Evolutionary conservation across 2,113 vertebrate species (phyloP).

Genomic region (Leptobrachium ailaonicum): DNA sequence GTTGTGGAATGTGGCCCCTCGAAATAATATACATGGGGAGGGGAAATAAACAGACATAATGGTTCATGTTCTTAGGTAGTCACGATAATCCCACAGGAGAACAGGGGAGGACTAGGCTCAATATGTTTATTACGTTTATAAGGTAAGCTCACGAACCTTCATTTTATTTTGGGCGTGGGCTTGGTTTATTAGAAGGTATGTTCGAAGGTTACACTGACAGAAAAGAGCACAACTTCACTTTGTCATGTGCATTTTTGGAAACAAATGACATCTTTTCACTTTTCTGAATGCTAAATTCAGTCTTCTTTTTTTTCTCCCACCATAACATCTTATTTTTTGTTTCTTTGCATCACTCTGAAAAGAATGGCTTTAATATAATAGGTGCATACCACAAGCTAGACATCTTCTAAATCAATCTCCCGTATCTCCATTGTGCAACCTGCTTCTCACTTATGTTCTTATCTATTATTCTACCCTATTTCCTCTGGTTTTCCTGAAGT

Average conservation of each 20-base stretch:
- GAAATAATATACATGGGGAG: conserved; percentile 13
- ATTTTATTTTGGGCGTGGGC: too few species aligned
- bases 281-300: too few species aligned
- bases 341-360: too few species aligned
- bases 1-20: conserved; percentile 7
- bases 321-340: too few species aligned
- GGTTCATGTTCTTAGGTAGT: neutral
- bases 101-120: neutral
- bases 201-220: too few species aligned
- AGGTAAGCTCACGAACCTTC: neutral
- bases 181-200: too few species aligned
- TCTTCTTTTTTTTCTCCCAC: too few species aligned
- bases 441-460: conserved; percentile 15
- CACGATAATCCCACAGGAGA: neutral
- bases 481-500: conserved; percentile 41
- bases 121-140: neutral
- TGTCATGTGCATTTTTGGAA: too few species aligned
- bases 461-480: conserved; percentile 31
- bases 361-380: too few species aligned
- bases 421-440: conserved; percentile 8
- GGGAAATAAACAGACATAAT: conserved; percentile 10
- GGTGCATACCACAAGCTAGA: too few species aligned
- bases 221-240: too few species aligned
- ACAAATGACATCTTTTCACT: too few species aligned
- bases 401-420: neutral